Base-by-base conservation (phyloP, 2,797 vertebrate genomes). In the Gymnoscopelus microlampas region DNA sequence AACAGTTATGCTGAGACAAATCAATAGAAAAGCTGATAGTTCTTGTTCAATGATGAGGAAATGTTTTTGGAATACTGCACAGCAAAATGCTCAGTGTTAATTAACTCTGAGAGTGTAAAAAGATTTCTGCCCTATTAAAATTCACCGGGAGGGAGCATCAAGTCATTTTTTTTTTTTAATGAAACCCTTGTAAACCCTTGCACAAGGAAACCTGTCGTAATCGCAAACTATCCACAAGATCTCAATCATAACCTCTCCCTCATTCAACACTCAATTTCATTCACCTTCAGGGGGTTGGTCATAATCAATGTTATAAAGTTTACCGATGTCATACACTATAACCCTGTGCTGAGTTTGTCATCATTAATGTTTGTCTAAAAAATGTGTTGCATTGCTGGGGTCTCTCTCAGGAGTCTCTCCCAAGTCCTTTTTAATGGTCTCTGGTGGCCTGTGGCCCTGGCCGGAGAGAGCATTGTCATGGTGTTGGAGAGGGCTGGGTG, bases 351-450 rank as follows among this genome's bases (percentile, higher is more conserved):
- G 69, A 81, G 81, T 89, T 78, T 75, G 81, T 91, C 88, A 86
- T 91, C 86, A 90, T 92, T 85, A 92, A 85, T 83, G 67, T 88
- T 79, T 5, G 49, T 29, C 63, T 49, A 50, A 75, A 87, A 86
- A 92, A 86, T 66, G 39, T 87, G 85, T 79, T 73, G 67, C 72
- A 71, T 60, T 32, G 4, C 74, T 65, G 76, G 2, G 66, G 78
- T 73, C 71, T 74, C 83, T 81, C 75, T 85, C 68, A 58, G 64
- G 68, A 77, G 71, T 44, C 66, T 73, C 77, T 76, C 81, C 68
- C 77, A 79, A 86, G 68, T 78, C 74, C 79, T 86, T 85, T 91
- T 88, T 86, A 84, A 88, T 88, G 85, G 78, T 84, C 71, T 87
- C 58, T 35, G 2, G 71, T 59, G 84, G 78, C 83, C 84, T 79